phyloP scores from a whole-genome alignment of 2,113 vertebrate genomes.

The Cyrtonyx montezumae region DNA sequence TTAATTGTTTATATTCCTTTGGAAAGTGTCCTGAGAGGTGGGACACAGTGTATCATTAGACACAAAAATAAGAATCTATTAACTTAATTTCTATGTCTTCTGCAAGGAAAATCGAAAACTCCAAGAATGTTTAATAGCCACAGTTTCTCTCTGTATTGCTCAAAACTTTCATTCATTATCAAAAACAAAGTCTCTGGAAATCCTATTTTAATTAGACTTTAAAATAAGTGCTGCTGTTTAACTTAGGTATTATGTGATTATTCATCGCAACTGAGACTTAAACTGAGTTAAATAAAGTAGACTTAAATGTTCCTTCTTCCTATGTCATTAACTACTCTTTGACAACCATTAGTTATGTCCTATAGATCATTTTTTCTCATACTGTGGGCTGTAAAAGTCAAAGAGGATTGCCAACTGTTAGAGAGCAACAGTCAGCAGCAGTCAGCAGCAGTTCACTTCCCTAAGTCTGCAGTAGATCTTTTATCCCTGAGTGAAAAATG shows the following conservation, averaged over 20 bases:
- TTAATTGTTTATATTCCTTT: background rate
- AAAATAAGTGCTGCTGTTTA: background rate
- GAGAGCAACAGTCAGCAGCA: conserved; percentile 25
- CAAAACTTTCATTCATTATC: background rate
- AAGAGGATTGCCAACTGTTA: conserved; percentile 12
- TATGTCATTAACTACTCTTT: conserved; percentile 22
- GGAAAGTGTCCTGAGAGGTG: background rate
- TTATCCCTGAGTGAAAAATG: background rate
- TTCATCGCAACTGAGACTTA: conserved; percentile 15
- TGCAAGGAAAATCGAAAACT: background rate
- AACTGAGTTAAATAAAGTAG: conserved; percentile 42
- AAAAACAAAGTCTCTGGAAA: conserved; percentile 39
- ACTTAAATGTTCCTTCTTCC: conserved; percentile 25
- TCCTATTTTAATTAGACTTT: conserved; percentile 27
- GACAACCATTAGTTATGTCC: background rate
- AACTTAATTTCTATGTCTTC: background rate
- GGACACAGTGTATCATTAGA: background rate
- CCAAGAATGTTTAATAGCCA: background rate
- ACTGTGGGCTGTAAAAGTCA: conserved; percentile 20
- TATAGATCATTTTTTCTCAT: conserved; percentile 40
- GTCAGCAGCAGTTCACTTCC: conserved; percentile 21
- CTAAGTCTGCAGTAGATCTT: background rate
- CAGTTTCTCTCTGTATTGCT: background rate
- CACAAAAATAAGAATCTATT: background rate
- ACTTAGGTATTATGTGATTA: conserved; percentile 13